Base-by-base conservation (phyloP, 2,797 vertebrate species). In the Lepilemur septentrionalis region DNA sequence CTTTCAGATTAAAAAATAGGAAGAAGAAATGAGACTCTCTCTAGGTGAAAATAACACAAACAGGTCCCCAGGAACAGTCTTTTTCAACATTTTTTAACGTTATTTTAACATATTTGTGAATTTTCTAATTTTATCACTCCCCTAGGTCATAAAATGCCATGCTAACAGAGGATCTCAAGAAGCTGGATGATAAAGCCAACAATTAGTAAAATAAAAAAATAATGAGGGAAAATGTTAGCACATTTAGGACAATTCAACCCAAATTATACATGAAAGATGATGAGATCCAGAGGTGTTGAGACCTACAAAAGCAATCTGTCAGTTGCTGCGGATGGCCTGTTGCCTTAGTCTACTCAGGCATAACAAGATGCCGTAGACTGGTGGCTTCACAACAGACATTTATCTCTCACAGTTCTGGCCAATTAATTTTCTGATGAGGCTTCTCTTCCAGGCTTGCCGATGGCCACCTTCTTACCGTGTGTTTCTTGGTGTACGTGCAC, bases 61-160 rank as follows among this genome's bases (percentile, higher is more conserved):
- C 25, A 89, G 43, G 94, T 69, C n/a, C 79, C 61, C 15, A 76
- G 59, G 18, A 92, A 35, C 18, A 76, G 13, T 38, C 80, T 83
- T 90, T 95, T 91, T 73, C 28, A 84, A 57, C 75, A 57, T 59
- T 90, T 92, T 43, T 43, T 85, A 95, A 93, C 70, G 32, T 89
- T 91, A 93, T 57, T 93, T 91, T 80, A 91, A 86, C 32, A 43
- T 89, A 75, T 72, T 89, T 84, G 41, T 89, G 15, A 80, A 80
- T 93, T 93, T 93, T 81, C 55, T 78, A 90, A 95, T 93, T 92
- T 57, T 59, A 96, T 89, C 80, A 88, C 59, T 63, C 30, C 59
- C 59, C 65, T 72, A 48, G 73, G 73, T 89, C 85, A 81, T 81
- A 93, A 96, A 93, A 89, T 78, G 20, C 10, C 79, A 83, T 8